Conservation (phyloP, 2,797 vertebrate species). For the Eurystomus glaucurus region DNA sequence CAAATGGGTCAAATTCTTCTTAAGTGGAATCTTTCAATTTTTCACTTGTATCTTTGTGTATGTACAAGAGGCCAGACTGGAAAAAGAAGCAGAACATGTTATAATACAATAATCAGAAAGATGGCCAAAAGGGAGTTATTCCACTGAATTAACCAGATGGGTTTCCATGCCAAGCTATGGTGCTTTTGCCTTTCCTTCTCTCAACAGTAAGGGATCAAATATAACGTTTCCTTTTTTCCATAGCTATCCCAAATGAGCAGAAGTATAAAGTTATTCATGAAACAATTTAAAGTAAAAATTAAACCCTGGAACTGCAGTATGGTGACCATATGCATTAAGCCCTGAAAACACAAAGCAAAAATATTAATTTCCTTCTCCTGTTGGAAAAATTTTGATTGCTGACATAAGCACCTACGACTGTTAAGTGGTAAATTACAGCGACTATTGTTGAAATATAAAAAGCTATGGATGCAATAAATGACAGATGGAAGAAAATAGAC, state of each 20-base stretch:
- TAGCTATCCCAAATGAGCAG: constrained; percentile 52
- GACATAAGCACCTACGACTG: constrained; percentile 61
- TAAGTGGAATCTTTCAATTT: constrained; percentile 10
- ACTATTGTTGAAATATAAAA: constrained; percentile 66
- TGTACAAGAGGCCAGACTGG: constrained; percentile 26
- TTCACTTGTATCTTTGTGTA: not conserved
- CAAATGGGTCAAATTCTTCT: not conserved
- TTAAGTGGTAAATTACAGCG: constrained; percentile 69
- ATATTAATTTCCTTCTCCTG: constrained; percentile 74
- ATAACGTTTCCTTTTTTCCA: constrained; percentile 28
- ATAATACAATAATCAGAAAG: constrained; percentile 37
- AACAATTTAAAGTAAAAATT: constrained; percentile 23
- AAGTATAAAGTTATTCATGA: constrained; percentile 66
- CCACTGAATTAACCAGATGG: constrained; percentile 56
- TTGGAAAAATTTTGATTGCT: constrained; percentile 65
- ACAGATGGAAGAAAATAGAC: constrained; percentile 50
- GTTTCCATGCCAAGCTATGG: constrained; percentile 25
- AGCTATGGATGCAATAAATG: constrained; percentile 20
- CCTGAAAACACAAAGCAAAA: constrained; percentile 74
- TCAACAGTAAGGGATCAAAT: constrained; percentile 46
- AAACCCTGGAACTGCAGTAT: constrained; percentile 50
- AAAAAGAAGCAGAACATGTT: constrained; percentile 25
- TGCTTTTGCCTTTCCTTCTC: constrained; percentile 24
- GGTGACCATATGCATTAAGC: constrained; percentile 70
- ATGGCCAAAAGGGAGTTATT: constrained; percentile 55